These are phyloP conservation scores for Bradypus variegatus DNA, from an alignment of 2,797 vertebrate species.

Conservation along the genomic window DNA sequence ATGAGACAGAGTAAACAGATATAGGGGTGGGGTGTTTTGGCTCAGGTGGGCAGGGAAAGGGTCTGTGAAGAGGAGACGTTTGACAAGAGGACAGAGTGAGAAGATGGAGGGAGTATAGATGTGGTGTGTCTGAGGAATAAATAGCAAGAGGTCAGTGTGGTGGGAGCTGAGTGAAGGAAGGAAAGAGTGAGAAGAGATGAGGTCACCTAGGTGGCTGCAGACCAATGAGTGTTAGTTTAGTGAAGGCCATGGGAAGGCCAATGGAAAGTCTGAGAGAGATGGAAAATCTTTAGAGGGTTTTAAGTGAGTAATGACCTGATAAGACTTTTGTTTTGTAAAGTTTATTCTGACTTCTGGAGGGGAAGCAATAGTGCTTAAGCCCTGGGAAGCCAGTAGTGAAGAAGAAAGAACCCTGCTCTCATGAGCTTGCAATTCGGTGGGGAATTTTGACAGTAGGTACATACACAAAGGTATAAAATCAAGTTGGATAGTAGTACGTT, in stretches of 20 bases:
- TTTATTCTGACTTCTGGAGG: not conserved
- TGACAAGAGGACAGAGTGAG: not conserved
- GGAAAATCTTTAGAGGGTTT: not conserved
- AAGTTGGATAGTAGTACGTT: not conserved
- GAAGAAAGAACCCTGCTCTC: not conserved
- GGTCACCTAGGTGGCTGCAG: not conserved
- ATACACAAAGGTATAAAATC: not conserved
- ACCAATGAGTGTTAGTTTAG: fast-evolving
- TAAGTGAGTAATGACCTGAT: not conserved
- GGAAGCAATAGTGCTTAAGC: not conserved
- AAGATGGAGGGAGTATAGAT: not conserved
- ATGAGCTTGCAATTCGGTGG: not conserved
- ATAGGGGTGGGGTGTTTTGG: not conserved
- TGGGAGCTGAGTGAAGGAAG: not conserved
- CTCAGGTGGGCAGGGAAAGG: not conserved
- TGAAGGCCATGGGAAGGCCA: not conserved
- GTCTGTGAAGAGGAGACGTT: not conserved
- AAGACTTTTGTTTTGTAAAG: not conserved
- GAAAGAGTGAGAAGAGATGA: not conserved
- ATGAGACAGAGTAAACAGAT: not conserved
- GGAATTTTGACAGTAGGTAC: not conserved
- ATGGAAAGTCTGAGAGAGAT: not conserved
- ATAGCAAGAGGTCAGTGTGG: not conserved
- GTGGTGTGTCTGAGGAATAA: not conserved
- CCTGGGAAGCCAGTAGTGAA: not conserved